These are phyloP conservation scores for Aurelia sp. DNA, from an alignment of 30 jellyfish, hydroid and myxozoan genomes.

Conservation along the genomic window DNA sequence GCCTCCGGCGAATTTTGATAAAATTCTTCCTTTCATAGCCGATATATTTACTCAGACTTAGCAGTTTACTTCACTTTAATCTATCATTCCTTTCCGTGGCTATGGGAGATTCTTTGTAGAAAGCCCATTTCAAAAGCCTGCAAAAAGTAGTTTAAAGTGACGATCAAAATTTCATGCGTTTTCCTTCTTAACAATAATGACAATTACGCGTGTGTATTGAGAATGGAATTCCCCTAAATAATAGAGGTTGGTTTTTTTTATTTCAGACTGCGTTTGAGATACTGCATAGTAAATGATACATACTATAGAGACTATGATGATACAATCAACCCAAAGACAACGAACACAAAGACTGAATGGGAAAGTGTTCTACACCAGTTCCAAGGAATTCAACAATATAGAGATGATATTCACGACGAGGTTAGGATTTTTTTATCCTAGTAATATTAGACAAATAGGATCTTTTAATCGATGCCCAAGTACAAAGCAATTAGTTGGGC, in stretches of 20 bases:
- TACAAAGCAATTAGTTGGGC: no score
- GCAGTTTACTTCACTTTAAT: no score
- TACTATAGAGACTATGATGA: conserved; percentile 71
- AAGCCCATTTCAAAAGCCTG: no score
- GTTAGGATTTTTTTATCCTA: not conserved
- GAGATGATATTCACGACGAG: conserved; percentile 76
- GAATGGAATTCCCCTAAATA: not conserved
- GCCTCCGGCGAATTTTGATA: no score
- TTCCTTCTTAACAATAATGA: no score
- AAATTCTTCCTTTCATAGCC: no score
- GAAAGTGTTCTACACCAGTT: conserved; percentile 39
- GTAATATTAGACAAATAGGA: not conserved
- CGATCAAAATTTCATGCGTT: no score
- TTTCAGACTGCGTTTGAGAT: conserved; percentile 56
- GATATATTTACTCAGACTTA: no score
- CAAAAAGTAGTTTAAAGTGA: no score
- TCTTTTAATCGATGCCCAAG: no score
- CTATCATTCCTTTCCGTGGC: no score
- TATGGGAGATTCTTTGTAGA: no score
- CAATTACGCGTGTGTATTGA: not conserved
- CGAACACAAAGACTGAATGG: conserved; percentile 53
- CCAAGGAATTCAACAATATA: conserved; percentile 46
- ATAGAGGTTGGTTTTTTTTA: not conserved
- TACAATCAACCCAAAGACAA: conserved; percentile 48
- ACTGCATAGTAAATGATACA: conserved; percentile 55